Conservation (phyloP, 2,797 vertebrate genomes). For the Lithobates pipiens region DNA sequence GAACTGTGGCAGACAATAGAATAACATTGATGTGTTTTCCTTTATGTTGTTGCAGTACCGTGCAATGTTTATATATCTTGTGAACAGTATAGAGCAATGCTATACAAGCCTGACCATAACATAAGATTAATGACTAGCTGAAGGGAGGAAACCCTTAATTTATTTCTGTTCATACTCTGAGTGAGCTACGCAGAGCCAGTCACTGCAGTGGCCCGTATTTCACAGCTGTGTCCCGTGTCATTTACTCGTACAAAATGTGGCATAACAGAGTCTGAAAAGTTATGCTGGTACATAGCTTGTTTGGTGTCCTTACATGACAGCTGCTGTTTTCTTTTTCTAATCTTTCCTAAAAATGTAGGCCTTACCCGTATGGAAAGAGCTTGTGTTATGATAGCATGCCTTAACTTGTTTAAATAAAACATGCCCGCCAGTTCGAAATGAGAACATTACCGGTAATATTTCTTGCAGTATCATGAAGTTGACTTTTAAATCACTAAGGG, state of each 20-base stretch:
- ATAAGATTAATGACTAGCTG: constrained; percentile 32
- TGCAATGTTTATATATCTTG: constrained; percentile 18
- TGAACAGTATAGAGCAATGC: not conserved
- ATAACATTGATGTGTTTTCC: not conserved
- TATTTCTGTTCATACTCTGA: constrained; percentile 22
- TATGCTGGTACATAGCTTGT: constrained; percentile 43
- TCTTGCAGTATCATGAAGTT: constrained; percentile 74
- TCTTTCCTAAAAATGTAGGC: constrained; percentile 63
- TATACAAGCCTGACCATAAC: constrained; percentile 5
- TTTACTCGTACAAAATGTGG: constrained; percentile 63
- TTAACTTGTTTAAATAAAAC: constrained; percentile 71
- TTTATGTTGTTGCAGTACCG: not conserved
- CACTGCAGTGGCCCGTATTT: constrained; percentile 4
- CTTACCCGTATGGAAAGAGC: constrained; percentile 65
- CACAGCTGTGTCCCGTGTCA: constrained; percentile 35
- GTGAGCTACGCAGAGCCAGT: not conserved
- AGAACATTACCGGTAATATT: constrained; percentile 71
- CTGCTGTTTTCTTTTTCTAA: constrained; percentile 62
- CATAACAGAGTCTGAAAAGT: constrained; percentile 71
- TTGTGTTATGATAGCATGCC: constrained; percentile 65
- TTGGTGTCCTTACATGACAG: constrained; percentile 59
- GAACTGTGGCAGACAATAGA: not conserved
- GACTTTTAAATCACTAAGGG: constrained; percentile 71
- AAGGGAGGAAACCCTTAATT: constrained; percentile 29
- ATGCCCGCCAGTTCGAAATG: constrained; percentile 72